A percentile compares a stretch with the other conserved stretches of the same genome.
Evolutionary conservation across 2,113 vertebrate genomes (phyloP).

Genomic region (Sorex araneus): DNA sequence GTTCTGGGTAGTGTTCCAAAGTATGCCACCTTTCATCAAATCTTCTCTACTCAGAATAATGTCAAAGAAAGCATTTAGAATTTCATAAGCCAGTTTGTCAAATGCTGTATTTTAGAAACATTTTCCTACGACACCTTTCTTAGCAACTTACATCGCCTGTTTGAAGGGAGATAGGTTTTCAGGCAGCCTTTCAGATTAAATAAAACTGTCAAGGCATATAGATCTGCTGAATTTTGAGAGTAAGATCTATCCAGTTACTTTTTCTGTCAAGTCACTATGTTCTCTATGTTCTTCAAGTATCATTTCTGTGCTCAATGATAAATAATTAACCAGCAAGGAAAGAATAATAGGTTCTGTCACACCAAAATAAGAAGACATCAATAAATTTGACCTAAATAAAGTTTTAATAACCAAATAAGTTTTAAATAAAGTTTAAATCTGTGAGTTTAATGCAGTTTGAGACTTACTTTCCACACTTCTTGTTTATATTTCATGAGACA

Average conservation of each 20-base stretch:
- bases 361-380: slow-evolving; percentile 27
- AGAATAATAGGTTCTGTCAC: slow-evolving; percentile 22
- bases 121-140: slow-evolving; percentile 63
- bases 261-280: slow-evolving; percentile 47
- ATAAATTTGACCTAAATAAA: slow-evolving; percentile 63
- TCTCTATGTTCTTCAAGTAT: slow-evolving; percentile 44
- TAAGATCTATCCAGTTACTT: slow-evolving; percentile 54
- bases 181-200: slow-evolving; percentile 64
- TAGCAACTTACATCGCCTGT: slow-evolving; percentile 56
- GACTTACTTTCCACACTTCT: slow-evolving; percentile 99
- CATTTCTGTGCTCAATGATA: slow-evolving; percentile 61
- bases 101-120: slow-evolving; percentile 33
- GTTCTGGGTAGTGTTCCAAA: slow-evolving; percentile 24
- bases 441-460: slow-evolving; percentile 70
- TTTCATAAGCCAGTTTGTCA: not conserved
- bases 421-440: slow-evolving; percentile 49
- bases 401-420: slow-evolving; percentile 70
- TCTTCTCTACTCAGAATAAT: slow-evolving; percentile 22
- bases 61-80: slow-evolving; percentile 47
- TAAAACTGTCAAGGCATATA: slow-evolving; percentile 56
- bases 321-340: slow-evolving; percentile 46
- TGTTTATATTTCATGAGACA: slow-evolving; percentile 99
- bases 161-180: slow-evolving; percentile 53
- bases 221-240: slow-evolving; percentile 55
- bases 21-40: slow-evolving; percentile 23